A percentile compares a stretch with the other conserved stretches of the same genome.
These are phyloP conservation scores for Allygus modestus DNA, from an alignment of 2,888 invertebrate species.

Conservation along the genomic window DNA sequence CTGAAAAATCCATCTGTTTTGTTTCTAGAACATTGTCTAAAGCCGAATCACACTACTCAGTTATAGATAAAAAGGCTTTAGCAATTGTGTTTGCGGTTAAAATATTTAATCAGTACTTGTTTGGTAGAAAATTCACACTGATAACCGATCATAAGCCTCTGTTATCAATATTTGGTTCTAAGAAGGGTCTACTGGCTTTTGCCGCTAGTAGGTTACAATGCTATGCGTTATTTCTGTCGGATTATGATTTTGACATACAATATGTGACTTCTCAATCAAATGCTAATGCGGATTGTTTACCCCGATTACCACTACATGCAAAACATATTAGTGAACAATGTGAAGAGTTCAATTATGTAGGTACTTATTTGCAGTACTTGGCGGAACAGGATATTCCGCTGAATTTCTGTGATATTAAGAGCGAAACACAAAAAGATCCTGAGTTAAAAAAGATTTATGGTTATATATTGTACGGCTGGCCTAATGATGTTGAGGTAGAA, in stretches of 20 bases:
- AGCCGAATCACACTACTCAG: slow-evolving; percentile 46
- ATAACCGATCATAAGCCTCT: slow-evolving; percentile 52
- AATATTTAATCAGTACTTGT: slow-evolving; percentile 55
- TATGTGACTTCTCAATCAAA: slow-evolving; percentile 23
- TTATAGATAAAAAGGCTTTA: slow-evolving; percentile 46
- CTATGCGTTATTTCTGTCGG: slow-evolving; percentile 42
- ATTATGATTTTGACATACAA: slow-evolving; percentile 44
- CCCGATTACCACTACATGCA: not conserved
- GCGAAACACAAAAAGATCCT: slow-evolving; percentile 6
- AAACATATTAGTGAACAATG: not conserved
- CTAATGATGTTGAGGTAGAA: not conserved
- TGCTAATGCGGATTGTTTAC: slow-evolving; percentile 28
- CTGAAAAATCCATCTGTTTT: slow-evolving; percentile 38
- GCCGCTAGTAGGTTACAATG: slow-evolving; percentile 46
- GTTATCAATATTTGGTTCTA: slow-evolving; percentile 50
- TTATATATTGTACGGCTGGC: slow-evolving; percentile 47
- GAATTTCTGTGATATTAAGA: slow-evolving; percentile 48
- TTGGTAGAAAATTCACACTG: slow-evolving; percentile 45
- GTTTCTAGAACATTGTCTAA: slow-evolving; percentile 21
- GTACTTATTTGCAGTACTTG: slow-evolving; percentile 43
- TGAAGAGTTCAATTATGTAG: slow-evolving; percentile 15
- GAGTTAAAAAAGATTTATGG: slow-evolving; percentile 25
- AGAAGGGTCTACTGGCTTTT: slow-evolving; percentile 27
- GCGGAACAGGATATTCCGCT: slow-evolving; percentile 38
- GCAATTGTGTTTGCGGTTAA: slow-evolving; percentile 48